Base-by-base conservation (phyloP, 2,797 vertebrate genomes). In the Bryconaethiops microstoma region DNA sequence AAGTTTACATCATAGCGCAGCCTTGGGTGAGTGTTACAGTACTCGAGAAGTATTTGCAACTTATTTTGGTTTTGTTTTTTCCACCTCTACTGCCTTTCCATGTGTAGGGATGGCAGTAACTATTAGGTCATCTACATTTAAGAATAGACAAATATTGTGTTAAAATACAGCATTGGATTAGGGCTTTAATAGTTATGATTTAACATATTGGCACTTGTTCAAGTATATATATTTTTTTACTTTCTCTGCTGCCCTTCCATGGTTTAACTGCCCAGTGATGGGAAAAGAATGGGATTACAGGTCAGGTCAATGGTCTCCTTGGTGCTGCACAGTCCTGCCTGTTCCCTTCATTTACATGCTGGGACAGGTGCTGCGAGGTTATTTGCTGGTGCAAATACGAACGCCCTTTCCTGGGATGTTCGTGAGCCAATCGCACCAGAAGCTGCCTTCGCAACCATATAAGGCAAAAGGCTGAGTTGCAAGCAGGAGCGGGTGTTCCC, bases 401-500 rank as follows among this genome's bases (percentile, higher is more conserved):
- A 68, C 40, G 62, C 25, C 76, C 42, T 74, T 8, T 78, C 64
- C 82, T 80, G 54, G 62, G 71, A 78, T 64, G 80, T 83, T 75
- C 77, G 48, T 5, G 57, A 76, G 70, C 88, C 87, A 87, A 88
- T 89, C 88, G 82, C 54, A 57, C n/a, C 81, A 86, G 80, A 81
- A 79, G 76, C 79, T 79, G 86, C 81, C 82, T 82, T 83, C 55
- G 72, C 76, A 74, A 77, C 88, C 88, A 86, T 89, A 89, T 84
- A 89, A 87, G 88, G 88, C 77, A 83, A 87, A 65, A 76, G 80
- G 57, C 57, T 16, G 70, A 81, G 76, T 25, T 54, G 14, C 67
- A 23, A 16, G 83, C 60, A 79, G 83, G 60, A 78, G 59, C 74
- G 78, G 82, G 80, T 86, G 83, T 85, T 86, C 83, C 85, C 83